Evolutionary conservation across 2,797 vertebrate genomes (phyloP), one percentile per base, ranked within the genome.

Genomic region (Microctenopoma lineatum): DNA sequence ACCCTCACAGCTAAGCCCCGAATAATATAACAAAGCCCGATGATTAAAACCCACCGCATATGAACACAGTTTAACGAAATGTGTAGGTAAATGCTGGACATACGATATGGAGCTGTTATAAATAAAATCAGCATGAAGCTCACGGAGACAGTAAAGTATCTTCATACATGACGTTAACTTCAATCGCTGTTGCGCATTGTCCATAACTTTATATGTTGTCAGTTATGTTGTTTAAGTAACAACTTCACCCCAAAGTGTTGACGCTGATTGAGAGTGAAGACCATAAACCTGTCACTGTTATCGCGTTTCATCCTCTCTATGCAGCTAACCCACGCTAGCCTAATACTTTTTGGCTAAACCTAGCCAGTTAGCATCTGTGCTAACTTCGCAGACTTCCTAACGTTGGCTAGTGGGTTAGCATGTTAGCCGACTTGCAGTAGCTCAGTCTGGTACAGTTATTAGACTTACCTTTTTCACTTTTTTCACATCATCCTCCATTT

Each of bases 401-500:
- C 54, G 39, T 55, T 52, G 71, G 77, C 75, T 76, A 44, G 18
- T 5, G 55, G n/a, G 59, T 66, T 87, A 85, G 79, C 83, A 54
- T 62, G 66, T 59, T 29, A 32, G 12, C 14, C 54, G 76, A 75
- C 61, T 71, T 67, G 13, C 29, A 21, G 21, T 45, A 42, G 64
- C 72, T 42, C 16, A 15, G 70, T 71, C n/a, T 32, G 65, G 50
- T 21, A 21, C 29, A 41, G 39, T 14, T 32, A 3, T 38, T 41
- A 6, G 41, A 78, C 90, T 87, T 91, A 95, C 95, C 94, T 95
- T 95, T 92, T 94, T 96, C 57, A 94, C 93, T 94, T 96, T 96
- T 89, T 96, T 96, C 70, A 93, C 93, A 83, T 96, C 95, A 87
- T 96, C 95, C 87, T 95, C 95, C 95, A 96, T 96, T 63, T 94